Evolutionary conservation across 2,113 vertebrate species (phyloP).

Genomic region (Toxostoma redivivum): DNA sequence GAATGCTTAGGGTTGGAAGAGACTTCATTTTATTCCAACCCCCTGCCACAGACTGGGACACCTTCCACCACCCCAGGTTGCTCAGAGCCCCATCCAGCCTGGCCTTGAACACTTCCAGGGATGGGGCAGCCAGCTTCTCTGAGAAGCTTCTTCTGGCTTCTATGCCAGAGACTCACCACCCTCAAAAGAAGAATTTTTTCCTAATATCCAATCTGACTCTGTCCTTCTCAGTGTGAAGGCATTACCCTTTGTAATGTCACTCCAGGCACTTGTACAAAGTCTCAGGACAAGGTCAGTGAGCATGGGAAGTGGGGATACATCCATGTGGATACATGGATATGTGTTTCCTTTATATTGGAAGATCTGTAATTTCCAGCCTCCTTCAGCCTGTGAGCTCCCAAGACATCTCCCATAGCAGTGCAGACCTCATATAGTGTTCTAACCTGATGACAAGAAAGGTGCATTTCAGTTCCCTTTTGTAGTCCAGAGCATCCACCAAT

Average conservation of each 20-base stretch:
- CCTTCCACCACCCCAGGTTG: fast-evolving
- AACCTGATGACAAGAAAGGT: not conserved
- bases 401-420: not conserved
- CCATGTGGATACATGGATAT: not conserved
- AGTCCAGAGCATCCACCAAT: not conserved
- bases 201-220: not conserved
- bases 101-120: not conserved
- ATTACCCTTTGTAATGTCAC: not conserved
- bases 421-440: not conserved
- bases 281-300: not conserved
- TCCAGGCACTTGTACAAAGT: not conserved
- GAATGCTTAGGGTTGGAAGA: not conserved
- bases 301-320: fast-evolving
- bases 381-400: not conserved
- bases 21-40: not conserved
- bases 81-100: not conserved
- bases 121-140: not conserved
- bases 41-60: not conserved
- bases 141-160: no score
- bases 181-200: not conserved
- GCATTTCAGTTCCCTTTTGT: not conserved
- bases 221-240: not conserved
- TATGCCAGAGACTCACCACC: not conserved
- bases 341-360: not conserved
- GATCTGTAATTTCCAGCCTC: not conserved